These are phyloP conservation scores for Lampris incognitus DNA, from an alignment of 2,113 vertebrate species.

Conservation along the genomic window DNA sequence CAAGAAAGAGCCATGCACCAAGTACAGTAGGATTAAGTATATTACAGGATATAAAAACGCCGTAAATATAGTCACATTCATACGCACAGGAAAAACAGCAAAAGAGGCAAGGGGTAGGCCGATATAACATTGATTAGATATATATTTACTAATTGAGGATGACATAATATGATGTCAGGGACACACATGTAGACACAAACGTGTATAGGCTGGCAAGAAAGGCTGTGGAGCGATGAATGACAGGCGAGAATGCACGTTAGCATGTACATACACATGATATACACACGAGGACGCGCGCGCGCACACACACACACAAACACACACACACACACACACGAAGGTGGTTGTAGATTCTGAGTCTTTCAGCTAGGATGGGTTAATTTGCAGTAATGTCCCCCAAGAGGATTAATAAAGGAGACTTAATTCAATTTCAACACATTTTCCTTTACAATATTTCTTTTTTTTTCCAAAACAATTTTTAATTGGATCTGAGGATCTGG, in stretches of 20 bases:
- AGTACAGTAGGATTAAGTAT: slow-evolving; percentile 74
- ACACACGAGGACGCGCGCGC: slow-evolving; percentile 18
- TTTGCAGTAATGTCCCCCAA: too few relatives aligned
- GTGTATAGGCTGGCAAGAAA: slow-evolving; percentile 43
- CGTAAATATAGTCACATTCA: slow-evolving; percentile 57
- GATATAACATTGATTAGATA: slow-evolving; percentile 26
- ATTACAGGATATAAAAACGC: slow-evolving; percentile 73
- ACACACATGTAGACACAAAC: slow-evolving; percentile 10
- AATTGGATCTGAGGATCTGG: not conserved
- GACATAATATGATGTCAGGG: slow-evolving; percentile 22
- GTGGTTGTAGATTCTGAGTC: not conserved
- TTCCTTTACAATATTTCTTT: slow-evolving; percentile 1
- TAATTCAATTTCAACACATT: slow-evolving; percentile 20
- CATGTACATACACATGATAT: not conserved
- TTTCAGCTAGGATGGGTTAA: not conserved
- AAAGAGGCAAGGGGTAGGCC: slow-evolving; percentile 41
- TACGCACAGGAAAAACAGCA: slow-evolving; percentile 43
- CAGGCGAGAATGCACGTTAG: not conserved
- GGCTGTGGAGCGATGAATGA: slow-evolving; percentile 20
- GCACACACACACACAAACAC: slow-evolving; percentile 5
- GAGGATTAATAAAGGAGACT: too few relatives aligned
- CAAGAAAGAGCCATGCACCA: slow-evolving; percentile 74
- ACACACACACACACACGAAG: not conserved
- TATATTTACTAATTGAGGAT: slow-evolving; percentile 16
- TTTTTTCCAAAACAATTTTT: not conserved